Evolutionary conservation across 1,140 invertebrate species (phyloP), one percentile per base, ranked within the genome.

Genomic region (Papilio polytes): DNA sequence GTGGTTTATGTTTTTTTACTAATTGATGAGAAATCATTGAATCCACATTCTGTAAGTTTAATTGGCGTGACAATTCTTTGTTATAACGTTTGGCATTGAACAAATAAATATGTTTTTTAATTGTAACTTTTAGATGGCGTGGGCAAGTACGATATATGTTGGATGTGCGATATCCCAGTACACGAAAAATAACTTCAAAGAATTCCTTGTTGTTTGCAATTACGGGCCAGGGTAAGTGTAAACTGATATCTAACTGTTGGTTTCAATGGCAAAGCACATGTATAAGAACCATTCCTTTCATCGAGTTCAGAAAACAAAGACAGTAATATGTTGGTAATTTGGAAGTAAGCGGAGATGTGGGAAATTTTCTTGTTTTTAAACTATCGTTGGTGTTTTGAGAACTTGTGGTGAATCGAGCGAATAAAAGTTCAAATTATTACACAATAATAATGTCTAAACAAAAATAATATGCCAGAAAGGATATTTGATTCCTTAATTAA

Each of bases 201-300:
- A 78, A 56, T 78, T 78, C 15, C 76, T 78, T 78, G 76, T 78
- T 36, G 76, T 78, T 20, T 78, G 76, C 76, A 78, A 78, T 78
- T 59, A 78, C 53, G 76, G 76, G 0, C 76, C 76, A 26, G 51
- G 13, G 76, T 78, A n/a, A 59, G 76, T 78, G 26, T 76, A 74
- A 44, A 48, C 6, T 51, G 20, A 53, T 26, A 51, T 9, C 7
- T 22, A 74, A 51, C 31, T 7, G 12, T 74, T 15, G 36, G 41
- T 48, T 15, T 48, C n/a, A 15, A 0, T 31, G 12, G 10, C 20
- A 3, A 48, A 53, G 20, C 46, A 13, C 12, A 13, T 41, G 36
- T 7, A 48, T 48, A 15, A 12, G 46, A 48, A 15, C 46, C 46
- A 48, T 48, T 0, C 46, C 2, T 48, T 12, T 15, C 12, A 15